Percentiles rank a stretch among this genome's conserved stretches.
These are phyloP conservation scores for Rhinolophus ferrumequinum DNA, from an alignment of 2,113 vertebrate species.

Conservation along the genomic window DNA sequence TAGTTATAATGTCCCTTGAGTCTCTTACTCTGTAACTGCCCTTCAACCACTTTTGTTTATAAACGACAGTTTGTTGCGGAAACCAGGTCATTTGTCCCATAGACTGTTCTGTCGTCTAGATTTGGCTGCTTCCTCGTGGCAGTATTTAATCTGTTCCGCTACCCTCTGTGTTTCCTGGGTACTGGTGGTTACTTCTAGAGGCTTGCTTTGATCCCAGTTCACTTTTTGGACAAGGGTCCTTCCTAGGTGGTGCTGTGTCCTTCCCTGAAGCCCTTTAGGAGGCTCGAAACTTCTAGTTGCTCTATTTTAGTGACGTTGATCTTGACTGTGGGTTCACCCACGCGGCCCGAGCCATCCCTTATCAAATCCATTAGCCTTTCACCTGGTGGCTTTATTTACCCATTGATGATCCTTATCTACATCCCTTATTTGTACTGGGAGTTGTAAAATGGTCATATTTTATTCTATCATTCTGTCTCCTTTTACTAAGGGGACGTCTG, in stretches of 20 bases:
- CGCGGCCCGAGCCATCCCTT: neutral
- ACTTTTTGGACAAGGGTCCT: neutral
- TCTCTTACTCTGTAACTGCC: neutral
- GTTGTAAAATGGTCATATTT: neutral
- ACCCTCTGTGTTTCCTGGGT: neutral
- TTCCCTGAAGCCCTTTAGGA: neutral
- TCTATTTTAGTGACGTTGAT: neutral
- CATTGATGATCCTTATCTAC: neutral
- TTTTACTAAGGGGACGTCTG: neutral
- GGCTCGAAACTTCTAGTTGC: neutral
- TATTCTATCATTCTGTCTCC: neutral
- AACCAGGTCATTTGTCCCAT: neutral
- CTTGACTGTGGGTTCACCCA: neutral
- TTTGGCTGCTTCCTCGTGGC: neutral
- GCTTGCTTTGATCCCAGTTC: neutral
- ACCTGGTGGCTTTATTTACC: neutral
- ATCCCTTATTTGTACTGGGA: neutral
- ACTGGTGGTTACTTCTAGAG: neutral
- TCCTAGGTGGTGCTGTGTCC: neutral
- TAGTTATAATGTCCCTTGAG: neutral
- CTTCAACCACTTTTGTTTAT: neutral
- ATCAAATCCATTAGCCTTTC: neutral
- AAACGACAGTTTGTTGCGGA: neutral
- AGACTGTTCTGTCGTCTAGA: neutral
- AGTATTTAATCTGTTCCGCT: too few relatives aligned